A percentile compares a stretch with the other conserved stretches of the same genome.
Conservation (phyloP, 2,797 vertebrate genomes). For the Gymnoscopelus braueri region DNA sequence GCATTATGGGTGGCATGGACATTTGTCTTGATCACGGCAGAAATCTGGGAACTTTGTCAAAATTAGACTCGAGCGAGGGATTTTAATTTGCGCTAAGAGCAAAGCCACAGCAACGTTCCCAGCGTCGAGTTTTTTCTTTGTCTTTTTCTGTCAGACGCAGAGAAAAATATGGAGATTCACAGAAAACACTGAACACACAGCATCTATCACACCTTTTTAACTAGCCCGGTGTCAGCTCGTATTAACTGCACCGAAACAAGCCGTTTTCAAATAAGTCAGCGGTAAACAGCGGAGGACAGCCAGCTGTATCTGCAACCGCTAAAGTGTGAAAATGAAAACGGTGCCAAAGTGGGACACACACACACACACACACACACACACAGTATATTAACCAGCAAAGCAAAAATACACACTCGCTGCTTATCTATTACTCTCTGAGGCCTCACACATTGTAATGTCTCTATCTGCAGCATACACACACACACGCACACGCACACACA, state of each 20-base stretch:
- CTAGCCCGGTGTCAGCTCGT: conserved; percentile 33
- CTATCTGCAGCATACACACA: conserved; percentile 59
- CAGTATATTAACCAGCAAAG: conserved; percentile 57
- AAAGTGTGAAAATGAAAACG: conserved; percentile 58
- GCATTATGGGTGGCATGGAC: conserved; percentile 4
- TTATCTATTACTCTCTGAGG: conserved; percentile 72
- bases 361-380: conserved; percentile 27
- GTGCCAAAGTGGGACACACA: conserved; percentile 44
- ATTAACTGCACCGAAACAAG: conserved; percentile 41
- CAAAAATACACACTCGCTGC: conserved; percentile 57
- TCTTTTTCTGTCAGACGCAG: background rate
- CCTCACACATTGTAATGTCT: conserved; percentile 71
- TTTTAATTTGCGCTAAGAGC: conserved; percentile 37
- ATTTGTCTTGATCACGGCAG: conserved; percentile 39
- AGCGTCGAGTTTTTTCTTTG: conserved; percentile 6
- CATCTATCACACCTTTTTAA: conserved; percentile 46
- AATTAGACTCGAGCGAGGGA: conserved; percentile 16
- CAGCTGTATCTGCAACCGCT: conserved; percentile 55
- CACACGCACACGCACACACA: conserved; percentile 35
- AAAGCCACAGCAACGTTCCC: background rate
- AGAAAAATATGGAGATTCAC: conserved; percentile 19
- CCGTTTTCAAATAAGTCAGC: conserved; percentile 48
- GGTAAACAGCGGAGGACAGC: conserved; percentile 37
- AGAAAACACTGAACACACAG: conserved; percentile 26
- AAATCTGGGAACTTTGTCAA: conserved; percentile 40